phyloP scores from a whole-genome alignment of 2,888 invertebrate genomes.

The Sesamia inferens region DNA sequence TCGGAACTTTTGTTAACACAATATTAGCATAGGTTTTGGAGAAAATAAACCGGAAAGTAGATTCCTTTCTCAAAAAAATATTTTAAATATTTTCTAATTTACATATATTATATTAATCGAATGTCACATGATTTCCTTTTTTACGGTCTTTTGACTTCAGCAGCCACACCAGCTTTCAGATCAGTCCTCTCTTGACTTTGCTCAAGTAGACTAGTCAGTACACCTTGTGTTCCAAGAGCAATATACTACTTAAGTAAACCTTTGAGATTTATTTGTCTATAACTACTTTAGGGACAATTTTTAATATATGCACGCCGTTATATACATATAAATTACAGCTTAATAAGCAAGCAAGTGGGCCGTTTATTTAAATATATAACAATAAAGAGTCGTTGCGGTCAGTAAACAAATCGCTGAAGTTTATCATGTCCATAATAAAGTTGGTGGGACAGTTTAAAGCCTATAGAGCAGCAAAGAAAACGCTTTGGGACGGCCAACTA shows the following conservation, averaged over 20 bases:
- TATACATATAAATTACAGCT: not conserved
- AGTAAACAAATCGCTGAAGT: conserved; percentile 31
- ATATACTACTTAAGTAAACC: too few relatives aligned
- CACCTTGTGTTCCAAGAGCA: not conserved
- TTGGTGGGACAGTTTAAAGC: conserved; percentile 21
- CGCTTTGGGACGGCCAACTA: too few relatives aligned
- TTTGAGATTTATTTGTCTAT: not conserved
- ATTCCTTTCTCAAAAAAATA: not conserved
- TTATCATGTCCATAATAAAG: conserved; percentile 23
- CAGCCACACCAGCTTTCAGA: not conserved
- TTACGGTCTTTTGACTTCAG: not conserved
- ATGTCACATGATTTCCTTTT: not conserved
- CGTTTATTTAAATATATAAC: conserved; percentile 18
- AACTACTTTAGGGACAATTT: not conserved
- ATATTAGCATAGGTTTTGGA: conserved; percentile 49
- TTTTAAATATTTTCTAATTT: conserved; percentile 1
- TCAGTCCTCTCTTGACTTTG: not conserved
- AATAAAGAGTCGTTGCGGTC: conserved; percentile 25
- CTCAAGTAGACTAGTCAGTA: not conserved
- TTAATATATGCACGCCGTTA: not conserved
- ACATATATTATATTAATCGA: not conserved
- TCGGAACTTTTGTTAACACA: conserved; percentile 47
- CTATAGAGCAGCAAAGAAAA: not conserved
- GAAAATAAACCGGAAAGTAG: conserved; percentile 2
- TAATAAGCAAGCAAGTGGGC: not conserved